phyloP scores from a whole-genome alignment of 2,888 invertebrate species.

The Apamea anceps region DNA sequence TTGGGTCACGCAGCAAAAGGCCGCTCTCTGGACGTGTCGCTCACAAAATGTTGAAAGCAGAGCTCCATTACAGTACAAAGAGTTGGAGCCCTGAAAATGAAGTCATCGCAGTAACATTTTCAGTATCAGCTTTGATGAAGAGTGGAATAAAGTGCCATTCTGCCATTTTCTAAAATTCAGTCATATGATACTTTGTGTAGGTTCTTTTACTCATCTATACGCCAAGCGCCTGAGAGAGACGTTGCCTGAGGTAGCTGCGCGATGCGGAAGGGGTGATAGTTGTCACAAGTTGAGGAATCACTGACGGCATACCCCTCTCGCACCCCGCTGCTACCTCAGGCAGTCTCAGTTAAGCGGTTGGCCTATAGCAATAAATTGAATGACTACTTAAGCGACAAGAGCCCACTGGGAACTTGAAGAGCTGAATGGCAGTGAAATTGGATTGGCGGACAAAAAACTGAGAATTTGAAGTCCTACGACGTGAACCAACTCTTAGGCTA shows the following conservation, averaged over 20 bases:
- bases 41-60: slow-evolving; percentile 35
- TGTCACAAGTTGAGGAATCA: too few relatives aligned
- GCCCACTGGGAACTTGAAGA: not conserved
- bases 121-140: not conserved
- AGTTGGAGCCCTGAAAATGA: slow-evolving; percentile 22
- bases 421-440: not conserved
- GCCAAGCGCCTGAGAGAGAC: too few relatives aligned
- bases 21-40: slow-evolving; percentile 20
- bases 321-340: too few relatives aligned
- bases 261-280: too few relatives aligned
- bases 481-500: not conserved
- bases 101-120: slow-evolving; percentile 4
- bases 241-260: too few relatives aligned
- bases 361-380: not conserved
- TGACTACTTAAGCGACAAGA: not conserved
- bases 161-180: not conserved
- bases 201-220: not conserved
- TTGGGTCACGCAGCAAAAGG: slow-evolving; percentile 41
- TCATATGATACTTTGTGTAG: not conserved
- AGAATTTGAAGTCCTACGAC: not conserved
- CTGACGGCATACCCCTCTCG: too few relatives aligned
- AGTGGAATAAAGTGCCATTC: not conserved
- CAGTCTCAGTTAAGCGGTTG: too few relatives aligned
- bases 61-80: slow-evolving; percentile 22
- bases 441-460: too few relatives aligned